Conservation (phyloP, 1,140 invertebrate genomes). For the Rhopalosiphum maidis region DNA sequence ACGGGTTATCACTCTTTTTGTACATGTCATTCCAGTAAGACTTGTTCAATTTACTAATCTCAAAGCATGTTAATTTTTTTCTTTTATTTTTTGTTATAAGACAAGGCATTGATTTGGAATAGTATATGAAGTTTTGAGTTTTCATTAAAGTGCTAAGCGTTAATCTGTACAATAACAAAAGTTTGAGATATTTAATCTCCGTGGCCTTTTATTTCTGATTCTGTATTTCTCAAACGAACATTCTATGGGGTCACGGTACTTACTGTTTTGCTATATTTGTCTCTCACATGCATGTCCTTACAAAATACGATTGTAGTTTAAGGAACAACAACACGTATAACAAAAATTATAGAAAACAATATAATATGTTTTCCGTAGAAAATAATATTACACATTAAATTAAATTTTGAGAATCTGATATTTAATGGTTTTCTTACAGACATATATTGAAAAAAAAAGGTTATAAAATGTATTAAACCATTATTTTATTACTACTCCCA, state of each 20-base stretch:
- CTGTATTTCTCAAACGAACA: neutral
- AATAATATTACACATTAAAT: neutral
- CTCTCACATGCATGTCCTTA: neutral
- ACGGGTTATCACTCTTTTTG: neutral
- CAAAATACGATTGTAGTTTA: neutral
- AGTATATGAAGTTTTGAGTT: neutral
- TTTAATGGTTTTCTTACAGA: neutral
- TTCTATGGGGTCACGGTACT: neutral
- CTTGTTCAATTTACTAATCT: neutral
- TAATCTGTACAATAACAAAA: neutral
- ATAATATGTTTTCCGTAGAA: neutral
- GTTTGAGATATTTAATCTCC: neutral
- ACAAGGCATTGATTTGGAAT: neutral
- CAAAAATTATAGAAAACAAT: constrained; percentile 6
- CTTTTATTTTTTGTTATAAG: neutral
- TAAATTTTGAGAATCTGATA: neutral
- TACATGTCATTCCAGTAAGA: neutral
- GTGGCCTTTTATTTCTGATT: neutral
- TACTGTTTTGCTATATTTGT: neutral
- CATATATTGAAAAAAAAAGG: neutral
- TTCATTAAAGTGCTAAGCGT: neutral
- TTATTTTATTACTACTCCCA: neutral
- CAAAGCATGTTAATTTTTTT: neutral
- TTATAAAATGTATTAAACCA: constrained; percentile 1
- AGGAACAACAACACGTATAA: neutral